Evolutionary conservation across 2,888 invertebrate species (phyloP).

Genomic region (Tetranychus piercei): DNA sequence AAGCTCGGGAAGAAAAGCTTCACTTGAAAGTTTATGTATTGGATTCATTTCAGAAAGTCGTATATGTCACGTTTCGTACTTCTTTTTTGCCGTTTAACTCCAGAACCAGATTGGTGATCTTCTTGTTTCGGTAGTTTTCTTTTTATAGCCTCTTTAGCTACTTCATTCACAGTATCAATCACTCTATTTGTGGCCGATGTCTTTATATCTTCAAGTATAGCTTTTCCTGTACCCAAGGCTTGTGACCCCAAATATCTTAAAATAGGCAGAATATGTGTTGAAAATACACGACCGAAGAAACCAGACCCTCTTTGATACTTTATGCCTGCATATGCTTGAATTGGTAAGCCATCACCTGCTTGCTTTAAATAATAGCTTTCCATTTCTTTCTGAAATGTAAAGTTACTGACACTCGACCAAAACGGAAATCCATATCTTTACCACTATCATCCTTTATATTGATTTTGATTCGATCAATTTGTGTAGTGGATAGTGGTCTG

Average conservation of each 20-base stretch:
- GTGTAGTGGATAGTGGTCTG: background rate
- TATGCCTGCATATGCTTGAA: slow-evolving; percentile 11
- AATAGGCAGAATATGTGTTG: slow-evolving; percentile 4
- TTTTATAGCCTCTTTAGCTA: no score
- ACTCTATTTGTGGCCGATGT: no score
- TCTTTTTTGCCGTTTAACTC: background rate
- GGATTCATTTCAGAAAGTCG: background rate
- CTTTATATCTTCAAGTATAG: background rate
- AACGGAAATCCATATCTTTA: no score
- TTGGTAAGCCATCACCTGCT: slow-evolving; percentile 5
- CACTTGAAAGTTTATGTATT: background rate
- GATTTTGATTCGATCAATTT: no score
- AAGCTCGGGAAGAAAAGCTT: no score
- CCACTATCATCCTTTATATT: no score
- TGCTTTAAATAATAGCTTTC: slow-evolving; percentile 10
- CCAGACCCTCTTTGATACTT: slow-evolving; percentile 15
- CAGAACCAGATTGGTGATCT: no score
- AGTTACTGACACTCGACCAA: no score
- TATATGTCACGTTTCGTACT: background rate
- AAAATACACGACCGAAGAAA: slow-evolving; percentile 14
- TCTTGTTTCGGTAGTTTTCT: no score
- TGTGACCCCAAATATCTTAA: background rate
- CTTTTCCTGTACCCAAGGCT: background rate
- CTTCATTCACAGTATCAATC: no score
- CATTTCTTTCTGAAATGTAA: no score